Percentiles rank a stretch among this genome's conserved stretches.
Conservation (phyloP, 1,140 invertebrate species). For the Argopecten irradians region DNA sequence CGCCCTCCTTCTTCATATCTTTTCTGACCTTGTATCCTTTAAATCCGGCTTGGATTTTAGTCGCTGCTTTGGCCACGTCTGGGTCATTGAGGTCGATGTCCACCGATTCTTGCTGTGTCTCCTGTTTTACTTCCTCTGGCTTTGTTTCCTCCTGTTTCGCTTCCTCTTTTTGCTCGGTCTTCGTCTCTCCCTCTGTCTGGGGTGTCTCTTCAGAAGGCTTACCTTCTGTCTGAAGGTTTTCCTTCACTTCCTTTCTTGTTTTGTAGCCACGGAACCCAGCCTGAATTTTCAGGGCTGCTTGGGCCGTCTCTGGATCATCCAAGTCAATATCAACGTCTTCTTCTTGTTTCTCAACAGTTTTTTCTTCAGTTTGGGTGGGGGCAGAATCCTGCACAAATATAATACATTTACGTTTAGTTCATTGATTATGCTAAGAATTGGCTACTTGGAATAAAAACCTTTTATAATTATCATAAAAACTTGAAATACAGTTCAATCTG, state of each 20-base stretch:
- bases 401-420: neutral
- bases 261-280: slow-evolving; percentile 85
- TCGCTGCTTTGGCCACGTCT: slow-evolving; percentile 52
- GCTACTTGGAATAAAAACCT: too few species aligned
- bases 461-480: too few species aligned
- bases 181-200: slow-evolving; percentile 27
- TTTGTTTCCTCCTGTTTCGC: slow-evolving; percentile 30
- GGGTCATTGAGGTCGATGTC: slow-evolving; percentile 51
- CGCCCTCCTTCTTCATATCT: slow-evolving; percentile 32
- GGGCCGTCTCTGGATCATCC: slow-evolving; percentile 73
- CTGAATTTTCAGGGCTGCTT: slow-evolving; percentile 82
- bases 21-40: slow-evolving; percentile 56
- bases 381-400: neutral
- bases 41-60: slow-evolving; percentile 64
- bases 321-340: slow-evolving; percentile 60
- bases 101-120: slow-evolving; percentile 28
- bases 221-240: neutral
- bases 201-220: neutral
- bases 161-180: neutral
- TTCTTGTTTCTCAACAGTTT: slow-evolving; percentile 26
- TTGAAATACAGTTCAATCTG: too few species aligned
- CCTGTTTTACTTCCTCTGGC: slow-evolving; percentile 24
- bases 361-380: neutral
- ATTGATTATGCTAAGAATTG: too few species aligned
- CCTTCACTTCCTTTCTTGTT: slow-evolving; percentile 81